A percentile compares a stretch with the other conserved stretches of the same genome.
phyloP scores from a whole-genome alignment of 2,113 vertebrate species.

The Gymnorhina tibicen region DNA sequence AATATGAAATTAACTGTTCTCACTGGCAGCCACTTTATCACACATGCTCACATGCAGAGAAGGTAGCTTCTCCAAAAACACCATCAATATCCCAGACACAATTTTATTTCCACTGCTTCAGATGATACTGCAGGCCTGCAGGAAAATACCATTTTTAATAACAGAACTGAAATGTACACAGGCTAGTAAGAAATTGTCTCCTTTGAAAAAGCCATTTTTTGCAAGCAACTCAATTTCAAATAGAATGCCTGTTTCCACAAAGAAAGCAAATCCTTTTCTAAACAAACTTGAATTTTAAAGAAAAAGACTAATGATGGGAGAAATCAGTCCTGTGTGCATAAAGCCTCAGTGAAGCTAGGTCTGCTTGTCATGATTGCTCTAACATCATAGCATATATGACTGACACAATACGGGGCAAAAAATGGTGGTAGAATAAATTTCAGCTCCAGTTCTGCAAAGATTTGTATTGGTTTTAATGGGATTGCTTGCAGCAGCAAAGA shows the following conservation, averaged over 20 bases:
- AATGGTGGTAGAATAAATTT: not conserved
- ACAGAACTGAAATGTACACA: not conserved
- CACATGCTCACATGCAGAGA: not conserved
- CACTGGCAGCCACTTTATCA: not conserved
- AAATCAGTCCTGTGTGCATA: not conserved
- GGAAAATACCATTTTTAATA: not conserved
- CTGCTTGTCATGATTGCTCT: not conserved
- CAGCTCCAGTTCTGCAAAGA: not conserved
- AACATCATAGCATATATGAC: not conserved
- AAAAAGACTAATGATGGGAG: not conserved
- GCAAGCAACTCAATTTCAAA: not conserved
- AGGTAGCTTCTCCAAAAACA: not conserved
- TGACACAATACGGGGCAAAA: not conserved
- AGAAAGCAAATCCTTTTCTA: not conserved
- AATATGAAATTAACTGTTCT: not conserved
- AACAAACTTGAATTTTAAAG: not conserved
- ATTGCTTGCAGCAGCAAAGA: not conserved
- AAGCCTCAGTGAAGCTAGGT: not conserved
- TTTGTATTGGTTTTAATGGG: not conserved
- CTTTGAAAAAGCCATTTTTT: not conserved
- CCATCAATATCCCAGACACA: not conserved
- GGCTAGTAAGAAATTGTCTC: not conserved
- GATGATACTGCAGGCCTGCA: not conserved
- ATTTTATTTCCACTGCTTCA: not conserved
- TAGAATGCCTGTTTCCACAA: not conserved